A percentile compares a stretch with the other conserved stretches of the same genome.
These are phyloP conservation scores for Ptilorrhoa leucosticta DNA, from an alignment of 2,113 vertebrate species.

Conservation along the genomic window DNA sequence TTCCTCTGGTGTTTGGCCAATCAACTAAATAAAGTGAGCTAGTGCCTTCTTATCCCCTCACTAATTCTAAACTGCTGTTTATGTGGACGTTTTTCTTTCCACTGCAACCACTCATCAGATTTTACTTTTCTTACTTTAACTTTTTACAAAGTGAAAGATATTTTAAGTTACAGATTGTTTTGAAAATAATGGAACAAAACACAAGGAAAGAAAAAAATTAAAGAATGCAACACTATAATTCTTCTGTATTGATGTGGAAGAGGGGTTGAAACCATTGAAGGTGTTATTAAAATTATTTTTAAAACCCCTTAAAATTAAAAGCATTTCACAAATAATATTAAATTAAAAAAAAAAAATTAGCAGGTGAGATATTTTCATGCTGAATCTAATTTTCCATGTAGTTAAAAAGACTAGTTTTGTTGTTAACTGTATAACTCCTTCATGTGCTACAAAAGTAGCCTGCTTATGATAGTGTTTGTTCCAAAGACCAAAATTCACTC, in stretches of 20 bases:
- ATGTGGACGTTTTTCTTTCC: not conserved
- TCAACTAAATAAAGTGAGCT: not conserved
- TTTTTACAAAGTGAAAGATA: not conserved
- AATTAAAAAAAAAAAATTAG: not conserved
- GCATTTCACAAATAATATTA: not conserved
- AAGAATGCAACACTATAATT: not conserved
- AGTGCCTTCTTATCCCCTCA: not conserved
- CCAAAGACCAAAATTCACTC: not conserved
- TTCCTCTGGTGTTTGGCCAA: not conserved
- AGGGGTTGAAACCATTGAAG: not conserved
- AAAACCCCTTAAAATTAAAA: not conserved
- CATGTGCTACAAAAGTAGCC: not conserved
- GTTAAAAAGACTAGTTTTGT: not conserved
- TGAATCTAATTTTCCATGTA: not conserved
- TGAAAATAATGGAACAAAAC: not conserved
- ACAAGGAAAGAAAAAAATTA: not conserved
- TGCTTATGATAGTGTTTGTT: not conserved
- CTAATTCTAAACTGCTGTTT: not conserved
- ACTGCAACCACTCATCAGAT: not conserved
- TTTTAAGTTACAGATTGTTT: not conserved
- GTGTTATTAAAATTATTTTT: not conserved
- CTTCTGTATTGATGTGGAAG: not conserved
- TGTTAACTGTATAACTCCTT: not conserved
- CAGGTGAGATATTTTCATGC: not conserved
- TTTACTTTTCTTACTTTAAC: not conserved